Base-by-base conservation (phyloP, 2,113 vertebrate species). In the Sceloporus tristichus region DNA sequence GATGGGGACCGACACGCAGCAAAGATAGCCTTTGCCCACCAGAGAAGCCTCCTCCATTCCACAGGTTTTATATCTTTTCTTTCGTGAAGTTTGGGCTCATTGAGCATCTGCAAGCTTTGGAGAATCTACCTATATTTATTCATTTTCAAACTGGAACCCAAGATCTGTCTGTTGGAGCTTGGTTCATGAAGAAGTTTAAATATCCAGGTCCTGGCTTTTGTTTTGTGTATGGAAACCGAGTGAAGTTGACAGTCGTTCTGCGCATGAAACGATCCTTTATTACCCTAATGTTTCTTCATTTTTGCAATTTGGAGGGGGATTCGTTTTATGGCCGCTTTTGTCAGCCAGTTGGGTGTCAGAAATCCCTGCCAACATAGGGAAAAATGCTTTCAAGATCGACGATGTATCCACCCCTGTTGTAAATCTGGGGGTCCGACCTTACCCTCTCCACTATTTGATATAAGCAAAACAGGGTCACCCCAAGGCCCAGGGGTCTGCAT, bases 1-100 rank as follows among this genome's bases (percentile, higher is more conserved):
- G 82, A 65, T 0, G 0, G 25, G 42, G 25, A 21, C 25, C 2
- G 25, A 54, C 48, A 27, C 5, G 25, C 4, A 3, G 8, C 42
- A 79, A 54, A 54, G 13, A 56, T 14, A 21, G 42, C 73, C 38
- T 16, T 74, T 34, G 66, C 21, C 7, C 66, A 25, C 59, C 59
- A 62, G 18, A 62, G 13, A 62, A 62, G 18, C 48, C 48, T 48
- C 48, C 5, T 48, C 48, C 48, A 48, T 48, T 48, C 48, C 48
- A 48, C 48, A 48, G 48, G 48, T 48, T 48, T 48, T 48, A 48
- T 7, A 6, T 48, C 48, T 48, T 48, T 48, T 48, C 48, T 48
- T 48, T 48, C 48, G 5, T 48, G 59, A 62, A 5, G 11, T 25
- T 76, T 23, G 74, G 74, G 74, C 9, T 76, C 23, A 18, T 40